Evolutionary conservation across 2,888 invertebrate species (phyloP).

Genomic region (Pomacea canaliculata): DNA sequence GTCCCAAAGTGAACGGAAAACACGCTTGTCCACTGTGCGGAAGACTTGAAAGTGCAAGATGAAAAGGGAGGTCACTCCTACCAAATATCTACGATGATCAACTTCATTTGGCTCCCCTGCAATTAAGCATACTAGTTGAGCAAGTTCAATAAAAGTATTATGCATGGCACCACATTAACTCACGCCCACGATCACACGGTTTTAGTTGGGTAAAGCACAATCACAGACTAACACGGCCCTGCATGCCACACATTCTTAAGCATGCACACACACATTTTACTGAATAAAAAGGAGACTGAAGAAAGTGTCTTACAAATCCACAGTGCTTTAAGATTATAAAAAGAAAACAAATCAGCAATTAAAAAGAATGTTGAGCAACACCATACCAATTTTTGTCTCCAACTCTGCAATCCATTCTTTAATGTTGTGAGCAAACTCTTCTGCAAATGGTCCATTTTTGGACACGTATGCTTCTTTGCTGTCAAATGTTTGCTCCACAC

Average conservation of each 20-base stretch:
- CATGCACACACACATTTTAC: no score
- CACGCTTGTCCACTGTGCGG: conserved; percentile 82
- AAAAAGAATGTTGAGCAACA: no score
- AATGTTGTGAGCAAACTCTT: conserved; percentile 80
- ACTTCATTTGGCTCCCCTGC: conserved; percentile 65
- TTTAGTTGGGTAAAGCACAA: no score
- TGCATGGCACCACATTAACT: no score
- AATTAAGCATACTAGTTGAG: background rate
- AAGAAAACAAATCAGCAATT: no score
- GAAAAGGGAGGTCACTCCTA: conserved; percentile 69
- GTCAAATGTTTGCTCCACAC: conserved; percentile 71
- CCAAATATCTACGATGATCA: conserved; percentile 66
- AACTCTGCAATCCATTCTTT: conserved; percentile 72
- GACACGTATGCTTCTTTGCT: conserved; percentile 64
- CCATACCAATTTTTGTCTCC: conserved; percentile 64
- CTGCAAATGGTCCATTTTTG: conserved; percentile 72
- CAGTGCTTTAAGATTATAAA: no score
- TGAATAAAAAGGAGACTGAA: no score
- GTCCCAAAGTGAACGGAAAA: conserved; percentile 81
- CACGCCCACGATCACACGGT: no score
- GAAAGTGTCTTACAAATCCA: no score
- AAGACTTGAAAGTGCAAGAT: conserved; percentile 74
- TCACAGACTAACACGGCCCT: no score
- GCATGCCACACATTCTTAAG: no score
- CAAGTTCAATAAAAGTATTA: no score